Evolutionary conservation across 2,888 invertebrate species (phyloP), one percentile per base, ranked within the genome.

Genomic region (Ichneumoninae sp.): DNA sequence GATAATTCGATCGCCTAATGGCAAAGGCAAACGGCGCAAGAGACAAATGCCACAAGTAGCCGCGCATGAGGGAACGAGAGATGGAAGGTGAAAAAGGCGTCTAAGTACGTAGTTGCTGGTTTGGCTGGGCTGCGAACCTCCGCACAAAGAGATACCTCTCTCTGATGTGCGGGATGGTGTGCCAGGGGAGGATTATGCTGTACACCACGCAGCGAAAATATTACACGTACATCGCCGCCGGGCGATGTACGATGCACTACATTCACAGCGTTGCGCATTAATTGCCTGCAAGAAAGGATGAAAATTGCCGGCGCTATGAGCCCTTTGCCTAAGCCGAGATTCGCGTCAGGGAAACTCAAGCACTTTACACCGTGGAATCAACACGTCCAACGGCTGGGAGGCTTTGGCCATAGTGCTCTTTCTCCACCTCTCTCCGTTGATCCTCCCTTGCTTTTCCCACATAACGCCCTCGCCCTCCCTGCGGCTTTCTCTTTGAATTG

Each of bases 1-100:
- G 86, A 89, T 89, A 90, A 90, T 90, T 89, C 88, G 87, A 90
- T 90, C 88, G 88, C 83, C 88, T 86, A 88, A 89, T 89, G 88
- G 83, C 77, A 85, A 89, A 88, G 88, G 88, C 86, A 88, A 89
- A 88, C 83, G 73, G 57, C 65, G 22, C 1, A 10, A 47, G 50
- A 54, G 68, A 73, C 54, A 77, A 52, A 80, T 19, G 16, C 50
- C 22, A 36, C 36, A 19, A 33, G 13, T 19, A 52, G 60, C 16
- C 22, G 52, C n/a, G 30, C 7, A 30, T 22, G 8, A 5, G 66
- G 44, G 36, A n/a, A 57, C n/a, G 74, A 30, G 22, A 66, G 33
- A 19, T 54, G 66, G 19, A 50, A 86, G 83, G 66, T 83, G 78
- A 86, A 85, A 86, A 80, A 86, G 83, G 84, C 65, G 75, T 33